Base-by-base conservation (phyloP, 2,113 vertebrate species). In the Puma concolor region DNA sequence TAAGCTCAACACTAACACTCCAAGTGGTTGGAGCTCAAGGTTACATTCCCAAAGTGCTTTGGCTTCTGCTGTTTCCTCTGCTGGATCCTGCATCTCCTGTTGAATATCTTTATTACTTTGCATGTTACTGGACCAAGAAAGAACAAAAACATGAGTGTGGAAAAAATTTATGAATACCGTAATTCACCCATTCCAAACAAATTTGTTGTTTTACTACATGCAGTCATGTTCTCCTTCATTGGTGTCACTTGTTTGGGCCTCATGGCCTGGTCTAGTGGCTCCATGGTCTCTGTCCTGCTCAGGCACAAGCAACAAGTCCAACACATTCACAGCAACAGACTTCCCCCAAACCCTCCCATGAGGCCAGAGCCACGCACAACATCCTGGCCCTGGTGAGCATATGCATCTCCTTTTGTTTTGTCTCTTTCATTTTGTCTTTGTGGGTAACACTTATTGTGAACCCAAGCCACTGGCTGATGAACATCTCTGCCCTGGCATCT, bases 261-360 rank as follows among this genome's bases (percentile, higher is more conserved):
- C 66, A 67, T 88, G n/a, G 10, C 19, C 31, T 84, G n/a, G 23
- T 27, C 74, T 11, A 63, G 57, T 5, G 27, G 72, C 29, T 91
- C 29, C 16, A 82, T 71, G 1, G 8, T 79, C 23, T 5, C 77
- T 29, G 25, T 69, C 77, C 60, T 85, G 3, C 15, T 12, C 25
- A 90, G 63, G 12, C 71, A 95, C 44, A 64, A 72, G 25, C 50
- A 80, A 12, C 2, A 2, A n/a, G 83, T 89, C 41, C 82, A 92
- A 2, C 12, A 88, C 25, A 44, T 93, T 14, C 44, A 38, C 7
- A 52, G 41, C n/a, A 31, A 50, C n/a, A 77, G 27, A 6, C 44
- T 11, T 0, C 33, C 4, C 29, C 15, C 3, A 64, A 23, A 36
- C 33, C 8, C 7, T 69, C 21, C 50, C 52, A 2, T 1, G 1